Evolutionary conservation across 2,888 invertebrate species (phyloP), one percentile per base, ranked within the genome.

Genomic region (Ectemnius lituratus): DNA sequence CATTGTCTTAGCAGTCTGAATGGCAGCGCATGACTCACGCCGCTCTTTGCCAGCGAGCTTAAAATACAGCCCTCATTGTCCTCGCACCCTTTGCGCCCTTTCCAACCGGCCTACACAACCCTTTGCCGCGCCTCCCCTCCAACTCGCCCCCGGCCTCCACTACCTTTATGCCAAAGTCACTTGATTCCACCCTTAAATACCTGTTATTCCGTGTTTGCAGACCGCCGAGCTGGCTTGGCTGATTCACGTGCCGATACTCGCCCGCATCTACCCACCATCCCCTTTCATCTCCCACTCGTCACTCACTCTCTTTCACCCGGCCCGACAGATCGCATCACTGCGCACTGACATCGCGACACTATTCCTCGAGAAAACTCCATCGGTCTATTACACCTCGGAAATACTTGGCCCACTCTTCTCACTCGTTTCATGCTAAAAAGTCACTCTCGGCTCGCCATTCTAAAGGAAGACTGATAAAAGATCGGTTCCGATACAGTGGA

Each of bases 1-100:
- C 73, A 70, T 73, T 83, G 83, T 86, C 82, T 85, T 76, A 63
- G 73, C 59, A 68, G 69, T 69, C 61, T 79, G 70, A 78, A 73
- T 57, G 63, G 70, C 56, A 16, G 62, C 27, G 57, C 18, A 71
- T 75, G 75, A 76, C 63, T 76, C 76, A 78, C 67, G 47, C 8
- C 37, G 52, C 67, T 62, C 62, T 67, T 59, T 60, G 27, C 28
- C 58, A 60, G 18, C 16, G 13, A n/a, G 56, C 58, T 46, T 52
- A 49, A 68, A 70, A 63, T 63, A 67, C 75, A 67, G 57, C 18
- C 46, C 47, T 62, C 65, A 74, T 80, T 78, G 75, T 80, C 58
- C 64, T 23, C 45, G 58, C 56, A 64, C 69, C 67, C 70, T 67
- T 68, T 49, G 37, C 20, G 14, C 18, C 6, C 18, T 52, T 16